These are phyloP conservation scores for Agrypnus murinus DNA, from an alignment of 2,888 invertebrate species.

Conservation along the genomic window DNA sequence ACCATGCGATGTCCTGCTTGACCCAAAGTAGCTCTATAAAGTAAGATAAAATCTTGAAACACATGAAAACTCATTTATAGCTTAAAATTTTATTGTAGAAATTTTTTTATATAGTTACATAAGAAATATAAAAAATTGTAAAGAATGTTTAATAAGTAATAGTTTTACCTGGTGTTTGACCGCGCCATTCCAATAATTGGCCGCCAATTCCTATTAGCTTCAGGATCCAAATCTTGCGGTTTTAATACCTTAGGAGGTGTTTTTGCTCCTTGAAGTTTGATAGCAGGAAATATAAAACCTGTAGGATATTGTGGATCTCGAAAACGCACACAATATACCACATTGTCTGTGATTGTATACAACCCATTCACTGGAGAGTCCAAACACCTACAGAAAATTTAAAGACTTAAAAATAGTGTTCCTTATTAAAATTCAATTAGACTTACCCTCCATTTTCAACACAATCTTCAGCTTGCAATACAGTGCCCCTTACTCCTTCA, in stretches of 20 bases:
- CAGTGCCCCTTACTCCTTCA: slow-evolving; percentile 89
- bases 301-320: slow-evolving; percentile 85
- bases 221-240: slow-evolving; percentile 81
- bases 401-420: background rate
- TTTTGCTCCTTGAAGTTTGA: slow-evolving; percentile 77
- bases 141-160: background rate
- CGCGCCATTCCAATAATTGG: slow-evolving; percentile 81
- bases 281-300: slow-evolving; percentile 87
- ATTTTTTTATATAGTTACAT: too few species aligned
- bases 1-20: slow-evolving; percentile 85
- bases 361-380: slow-evolving; percentile 83
- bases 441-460: slow-evolving; percentile 80
- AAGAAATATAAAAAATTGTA: background rate
- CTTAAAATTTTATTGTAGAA: too few species aligned
- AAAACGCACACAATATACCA: slow-evolving; percentile 80
- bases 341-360: slow-evolving; percentile 76
- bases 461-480: slow-evolving; percentile 83
- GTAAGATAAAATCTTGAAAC: too few species aligned
- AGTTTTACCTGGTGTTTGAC: slow-evolving; percentile 63
- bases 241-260: slow-evolving; percentile 86
- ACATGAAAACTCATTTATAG: too few species aligned
- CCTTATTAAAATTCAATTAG: background rate
- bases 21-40: slow-evolving; percentile 77
- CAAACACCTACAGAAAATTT: slow-evolving; percentile 40
- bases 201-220: slow-evolving; percentile 81